Conservation (phyloP, 2,113 vertebrate genomes). For the Triplophysa siluroides region DNA sequence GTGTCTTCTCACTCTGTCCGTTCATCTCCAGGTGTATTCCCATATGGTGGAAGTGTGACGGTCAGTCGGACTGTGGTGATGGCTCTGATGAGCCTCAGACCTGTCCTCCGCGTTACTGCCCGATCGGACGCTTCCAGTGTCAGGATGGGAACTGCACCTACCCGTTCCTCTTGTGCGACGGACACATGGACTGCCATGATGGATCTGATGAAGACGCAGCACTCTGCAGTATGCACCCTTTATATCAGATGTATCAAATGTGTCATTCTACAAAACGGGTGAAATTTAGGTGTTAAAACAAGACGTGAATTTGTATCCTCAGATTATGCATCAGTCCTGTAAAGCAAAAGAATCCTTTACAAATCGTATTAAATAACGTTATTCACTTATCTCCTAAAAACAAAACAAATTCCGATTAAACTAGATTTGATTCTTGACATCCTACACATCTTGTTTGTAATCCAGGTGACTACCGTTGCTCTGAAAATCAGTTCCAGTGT, state of each 20-base stretch:
- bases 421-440: neutral
- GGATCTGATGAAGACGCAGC: conserved; percentile 72
- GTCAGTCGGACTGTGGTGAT: conserved; percentile 90
- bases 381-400: too few species aligned
- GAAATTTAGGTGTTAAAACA: too few species aligned
- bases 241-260: neutral
- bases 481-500: conserved; percentile 74
- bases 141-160: conserved; percentile 70
- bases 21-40: conserved; percentile 86
- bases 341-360: too few species aligned
- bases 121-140: conserved; percentile 72
- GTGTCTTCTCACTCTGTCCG: neutral
- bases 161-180: conserved; percentile 67
- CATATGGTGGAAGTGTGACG: conserved; percentile 99
- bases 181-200: conserved; percentile 65
- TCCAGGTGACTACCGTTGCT: conserved; percentile 70
- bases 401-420: neutral
- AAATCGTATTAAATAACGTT: too few species aligned
- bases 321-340: too few species aligned
- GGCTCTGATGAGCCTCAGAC: conserved; percentile 88
- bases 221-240: conserved; percentile 68
- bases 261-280: too few species aligned
- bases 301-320: too few species aligned
- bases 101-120: conserved; percentile 81
- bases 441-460: neutral